Evolutionary conservation across 2,797 vertebrate species (phyloP).

Genomic region (Ctenosaura bakeri): DNA sequence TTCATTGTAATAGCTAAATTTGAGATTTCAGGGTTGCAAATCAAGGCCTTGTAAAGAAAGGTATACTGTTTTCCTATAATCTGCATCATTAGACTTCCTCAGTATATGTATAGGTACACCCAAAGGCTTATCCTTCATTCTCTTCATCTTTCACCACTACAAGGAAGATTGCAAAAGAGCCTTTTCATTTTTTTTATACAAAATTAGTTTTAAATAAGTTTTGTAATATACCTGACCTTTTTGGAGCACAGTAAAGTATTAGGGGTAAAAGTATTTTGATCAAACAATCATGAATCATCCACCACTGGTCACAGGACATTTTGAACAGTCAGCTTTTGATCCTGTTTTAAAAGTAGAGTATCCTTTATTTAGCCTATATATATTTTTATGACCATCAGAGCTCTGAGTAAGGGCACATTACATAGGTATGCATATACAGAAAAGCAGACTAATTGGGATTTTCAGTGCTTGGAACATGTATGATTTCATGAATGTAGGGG

Average conservation of each 20-base stretch:
- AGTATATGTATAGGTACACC: slow-evolving; percentile 72
- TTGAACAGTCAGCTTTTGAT: slow-evolving; percentile 10
- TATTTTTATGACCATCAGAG: background rate
- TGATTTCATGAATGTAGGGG: background rate
- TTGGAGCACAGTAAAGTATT: slow-evolving; percentile 68
- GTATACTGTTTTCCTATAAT: slow-evolving; percentile 82
- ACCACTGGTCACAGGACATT: background rate
- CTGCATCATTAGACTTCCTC: slow-evolving; percentile 79
- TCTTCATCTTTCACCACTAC: slow-evolving; percentile 68
- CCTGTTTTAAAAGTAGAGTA: background rate
- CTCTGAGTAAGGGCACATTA: background rate
- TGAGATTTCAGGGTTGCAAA: slow-evolving; percentile 83
- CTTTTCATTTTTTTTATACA: slow-evolving; percentile 73
- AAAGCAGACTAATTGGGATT: background rate
- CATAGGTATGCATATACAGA: background rate
- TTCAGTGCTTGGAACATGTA: background rate
- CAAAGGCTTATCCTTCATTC: slow-evolving; percentile 69
- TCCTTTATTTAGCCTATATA: background rate
- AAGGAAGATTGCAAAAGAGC: slow-evolving; percentile 75
- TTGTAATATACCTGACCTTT: slow-evolving; percentile 69
- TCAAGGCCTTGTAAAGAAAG: slow-evolving; percentile 83
- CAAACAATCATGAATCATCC: background rate
- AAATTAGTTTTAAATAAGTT: slow-evolving; percentile 71
- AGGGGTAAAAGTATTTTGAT: slow-evolving; percentile 29
- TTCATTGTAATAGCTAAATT: slow-evolving; percentile 84